A percentile compares a stretch with the other conserved stretches of the same genome.
Conservation (phyloP, 2,797 vertebrate genomes). For the Bradypodion ventrale region DNA sequence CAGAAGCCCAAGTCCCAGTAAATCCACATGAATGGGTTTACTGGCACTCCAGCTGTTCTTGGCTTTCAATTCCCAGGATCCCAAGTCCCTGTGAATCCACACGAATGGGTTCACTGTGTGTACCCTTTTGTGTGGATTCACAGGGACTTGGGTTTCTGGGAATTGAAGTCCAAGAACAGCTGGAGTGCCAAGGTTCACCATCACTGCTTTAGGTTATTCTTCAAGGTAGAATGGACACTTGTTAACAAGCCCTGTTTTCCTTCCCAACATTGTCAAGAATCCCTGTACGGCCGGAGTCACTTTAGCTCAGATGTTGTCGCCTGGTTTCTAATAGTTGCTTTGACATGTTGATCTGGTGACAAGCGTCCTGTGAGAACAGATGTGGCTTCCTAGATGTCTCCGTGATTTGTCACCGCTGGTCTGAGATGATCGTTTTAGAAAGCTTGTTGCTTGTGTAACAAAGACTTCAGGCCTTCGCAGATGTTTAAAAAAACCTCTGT, state of each 20-base stretch:
- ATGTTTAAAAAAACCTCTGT: not conserved
- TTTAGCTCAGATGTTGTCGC: slow-evolving; percentile 75
- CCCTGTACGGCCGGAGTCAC: slow-evolving; percentile 65
- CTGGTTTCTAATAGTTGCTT: slow-evolving; percentile 74
- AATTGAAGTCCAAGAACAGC: no score
- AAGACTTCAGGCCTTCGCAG: not conserved
- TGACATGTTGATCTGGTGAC: slow-evolving; percentile 76
- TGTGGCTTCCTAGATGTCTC: slow-evolving; percentile 71
- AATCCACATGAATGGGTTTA: no score
- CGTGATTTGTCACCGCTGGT: slow-evolving; percentile 65
- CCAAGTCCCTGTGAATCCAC: no score
- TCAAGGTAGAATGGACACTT: slow-evolving; percentile 26
- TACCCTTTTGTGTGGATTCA: no score
- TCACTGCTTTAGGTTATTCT: no score
- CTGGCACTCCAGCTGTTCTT: no score
- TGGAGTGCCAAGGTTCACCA: no score
- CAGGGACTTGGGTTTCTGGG: no score
- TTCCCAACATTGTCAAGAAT: slow-evolving; percentile 74
- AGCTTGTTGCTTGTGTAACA: slow-evolving; percentile 65
- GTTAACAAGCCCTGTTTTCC: slow-evolving; percentile 62
- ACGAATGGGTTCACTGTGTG: no score
- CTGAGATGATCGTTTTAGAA: slow-evolving; percentile 68
- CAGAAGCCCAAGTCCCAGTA: no score
- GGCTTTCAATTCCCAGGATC: no score
- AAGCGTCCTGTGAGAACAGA: slow-evolving; percentile 73